Conservation (phyloP, 2,888 invertebrate species). For the Calliphora vomitoria region DNA sequence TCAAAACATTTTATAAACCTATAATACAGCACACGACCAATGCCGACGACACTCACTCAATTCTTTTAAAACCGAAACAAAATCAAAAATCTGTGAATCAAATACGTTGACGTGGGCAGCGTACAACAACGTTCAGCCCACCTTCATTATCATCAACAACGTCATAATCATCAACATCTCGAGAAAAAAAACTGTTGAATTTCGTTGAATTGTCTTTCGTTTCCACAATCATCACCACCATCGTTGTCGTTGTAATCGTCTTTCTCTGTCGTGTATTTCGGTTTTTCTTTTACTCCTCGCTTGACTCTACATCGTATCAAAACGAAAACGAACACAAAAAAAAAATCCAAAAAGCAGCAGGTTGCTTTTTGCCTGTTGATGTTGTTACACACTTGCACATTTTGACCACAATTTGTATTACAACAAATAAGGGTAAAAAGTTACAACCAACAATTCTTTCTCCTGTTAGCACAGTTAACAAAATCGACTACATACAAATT, state of each 20-base stretch:
- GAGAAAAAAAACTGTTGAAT: conserved; percentile 72
- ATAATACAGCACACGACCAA: conserved; percentile 44
- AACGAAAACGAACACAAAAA: conserved; percentile 45
- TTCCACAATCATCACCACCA: conserved; percentile 35
- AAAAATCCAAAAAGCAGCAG: conserved; percentile 65
- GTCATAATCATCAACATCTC: conserved; percentile 19
- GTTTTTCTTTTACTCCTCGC: conserved; percentile 62
- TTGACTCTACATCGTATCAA: conserved; percentile 44
- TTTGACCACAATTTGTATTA: neutral
- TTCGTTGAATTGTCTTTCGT: conserved; percentile 51
- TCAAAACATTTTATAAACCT: conserved; percentile 37
- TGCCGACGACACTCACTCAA: conserved; percentile 52
- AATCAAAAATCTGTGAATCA: conserved; percentile 26
- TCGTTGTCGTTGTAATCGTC: conserved; percentile 29
- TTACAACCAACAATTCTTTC: neutral
- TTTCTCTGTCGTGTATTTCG: conserved; percentile 55
- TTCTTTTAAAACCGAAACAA: conserved; percentile 26
- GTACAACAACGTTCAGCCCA: conserved; percentile 28
- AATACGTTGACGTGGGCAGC: conserved; percentile 43
- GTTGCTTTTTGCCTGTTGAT: conserved; percentile 71
- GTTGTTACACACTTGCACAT: conserved; percentile 9
- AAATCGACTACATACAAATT: conserved; percentile 17
- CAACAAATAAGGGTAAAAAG: conserved; percentile 24
- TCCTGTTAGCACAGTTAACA: conserved; percentile 63
- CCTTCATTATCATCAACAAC: conserved; percentile 50